A percentile compares a stretch with the other conserved stretches of the same genome.
These are phyloP conservation scores for Macrophya annulata DNA, from an alignment of 2,888 invertebrate species.

Conservation along the genomic window DNA sequence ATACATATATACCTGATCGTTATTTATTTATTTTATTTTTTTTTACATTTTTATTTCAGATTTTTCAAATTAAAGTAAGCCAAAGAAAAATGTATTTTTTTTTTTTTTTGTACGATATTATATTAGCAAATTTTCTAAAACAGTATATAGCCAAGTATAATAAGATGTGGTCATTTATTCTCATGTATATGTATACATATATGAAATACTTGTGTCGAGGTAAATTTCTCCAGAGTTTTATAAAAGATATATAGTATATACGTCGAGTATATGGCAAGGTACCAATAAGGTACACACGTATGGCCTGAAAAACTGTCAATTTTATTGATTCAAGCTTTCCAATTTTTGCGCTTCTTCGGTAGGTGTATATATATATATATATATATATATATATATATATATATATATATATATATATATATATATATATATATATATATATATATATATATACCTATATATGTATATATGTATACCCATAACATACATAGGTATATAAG, in stretches of 20 bases:
- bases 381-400: not conserved
- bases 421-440: not conserved
- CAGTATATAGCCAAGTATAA: too few relatives aligned
- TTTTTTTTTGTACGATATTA: too few relatives aligned
- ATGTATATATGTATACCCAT: too few relatives aligned
- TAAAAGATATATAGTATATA: not conserved
- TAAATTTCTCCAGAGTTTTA: not conserved
- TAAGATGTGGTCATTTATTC: too few relatives aligned
- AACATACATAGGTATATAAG: too few relatives aligned
- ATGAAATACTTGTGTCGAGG: too few relatives aligned
- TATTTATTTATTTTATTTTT: not conserved
- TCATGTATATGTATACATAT: too few relatives aligned
- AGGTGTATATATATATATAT: not conserved
- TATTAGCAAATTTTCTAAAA: too few relatives aligned
- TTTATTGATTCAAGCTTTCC: constrained; percentile 7
- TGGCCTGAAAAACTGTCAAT: not conserved
- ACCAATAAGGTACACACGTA: not conserved
- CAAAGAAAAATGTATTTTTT: too few relatives aligned
- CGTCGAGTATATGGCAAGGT: not conserved
- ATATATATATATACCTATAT: not conserved
- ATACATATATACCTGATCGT: not conserved
- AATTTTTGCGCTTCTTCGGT: not conserved
- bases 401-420: not conserved
- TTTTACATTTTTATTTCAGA: not conserved
- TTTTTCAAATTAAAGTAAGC: not conserved